Evolutionary conservation across 2,888 invertebrate genomes (phyloP), one percentile per base, ranked within the genome.

Genomic region (Lordiphosa fenestrarum): DNA sequence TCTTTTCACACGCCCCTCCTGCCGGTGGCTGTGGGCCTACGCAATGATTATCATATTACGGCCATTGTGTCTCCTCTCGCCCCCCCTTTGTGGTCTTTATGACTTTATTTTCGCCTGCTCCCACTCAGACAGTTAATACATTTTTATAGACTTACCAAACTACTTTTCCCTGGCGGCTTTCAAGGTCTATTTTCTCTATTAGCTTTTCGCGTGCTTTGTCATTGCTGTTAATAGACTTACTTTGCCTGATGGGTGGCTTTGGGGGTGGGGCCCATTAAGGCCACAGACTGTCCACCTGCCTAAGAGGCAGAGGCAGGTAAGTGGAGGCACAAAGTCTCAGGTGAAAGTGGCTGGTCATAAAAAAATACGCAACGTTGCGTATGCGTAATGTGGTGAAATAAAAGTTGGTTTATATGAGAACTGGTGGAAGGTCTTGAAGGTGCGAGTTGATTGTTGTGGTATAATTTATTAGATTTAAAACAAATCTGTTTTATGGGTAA

Each of bases 21-120:
- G 30, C 12, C 35, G 25, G 21, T n/a, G 13, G 9, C 39, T 56
- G 48, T 49, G 64, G 35, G 59, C 57, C 60, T 53, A 61, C 63
- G 66, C 69, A 84, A 84, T 84, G 78, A 84, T 80, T 84, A 84
- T 84, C 85, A 80, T 80, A 80, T 83, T 84, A 84, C 84, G 81
- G 70, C 70, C 73, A 73, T 71, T 81, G 63, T 49, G 57, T 51
- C 59, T 48, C 44, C 65, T 56, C 55, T 44, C 42, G 15, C 40
- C 30, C 39, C 9, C 37, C 21, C 44, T 49, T 2, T 15, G 15
- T 15, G 53, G 47, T 35, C 59, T 77, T 84, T 77, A 84, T 77
- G 82, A 82, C 83, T 77, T 84, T 78, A 82, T 77, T 81, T 77
- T 81, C 58, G 74, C 82, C 72, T 74, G 57, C 75, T 60, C 51